Base-by-base conservation (phyloP, 2,113 vertebrate genomes). In the Solea solea region DNA sequence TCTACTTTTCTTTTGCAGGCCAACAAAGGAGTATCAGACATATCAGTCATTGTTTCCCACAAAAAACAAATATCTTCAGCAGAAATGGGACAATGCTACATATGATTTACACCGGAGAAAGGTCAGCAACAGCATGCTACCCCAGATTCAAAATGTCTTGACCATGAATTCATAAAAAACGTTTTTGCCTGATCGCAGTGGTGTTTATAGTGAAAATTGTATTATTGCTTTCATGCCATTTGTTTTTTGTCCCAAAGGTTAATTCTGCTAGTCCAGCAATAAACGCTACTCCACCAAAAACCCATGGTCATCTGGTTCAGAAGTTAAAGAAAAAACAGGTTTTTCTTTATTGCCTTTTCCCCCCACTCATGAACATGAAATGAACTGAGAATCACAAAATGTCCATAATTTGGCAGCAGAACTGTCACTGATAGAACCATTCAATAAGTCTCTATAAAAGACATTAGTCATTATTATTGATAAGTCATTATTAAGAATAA, bases 251-350 rank as follows among this genome's bases (percentile, higher is more conserved):
- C 42, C 58, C 53, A 1, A 70, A 96, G 95, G 91, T 96, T 8
- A 90, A 89, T 74, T 83, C 88, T 40, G 93, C 88, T 54, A 94
- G 90, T 85, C 49, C 92, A 13, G 71, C 84, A 41, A 83, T 94
- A 64, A 91, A 93, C 78, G 88, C 65, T 0, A 51, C 14, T 9
- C 40, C 90, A 59, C 94, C 93, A 3, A 69, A 64, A 72, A 78
- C 50, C 12, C 91, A 90, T 1, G 0, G 13, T 45, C 93, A 94
- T 76, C 74, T 95, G 50, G 45, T 76, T 15, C 61, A 90, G 71
- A 95, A 93, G 15, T 65, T 90, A 52, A 94, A 93, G 86, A 94
- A 91, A 59, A 76, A 88, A 51, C 90, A 95, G 93, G 93, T 95
- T 48, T 34, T 9, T 51, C 16, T 69, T 49, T 9, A 10, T n/a